Evolutionary conservation across 1,140 invertebrate species (phyloP).

Genomic region (Magallana ariakensis): DNA sequence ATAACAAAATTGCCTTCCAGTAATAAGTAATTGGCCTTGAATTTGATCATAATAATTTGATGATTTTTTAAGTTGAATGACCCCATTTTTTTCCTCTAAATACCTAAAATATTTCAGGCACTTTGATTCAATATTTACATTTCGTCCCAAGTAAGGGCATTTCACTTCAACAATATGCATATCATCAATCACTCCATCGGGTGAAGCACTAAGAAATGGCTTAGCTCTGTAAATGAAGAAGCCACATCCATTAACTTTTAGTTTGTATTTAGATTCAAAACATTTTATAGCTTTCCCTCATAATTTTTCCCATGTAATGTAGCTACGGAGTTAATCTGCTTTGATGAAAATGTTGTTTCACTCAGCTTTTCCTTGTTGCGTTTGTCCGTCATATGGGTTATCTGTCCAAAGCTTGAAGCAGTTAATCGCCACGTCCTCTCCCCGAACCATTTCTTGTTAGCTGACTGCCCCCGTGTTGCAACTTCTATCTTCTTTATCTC

Average conservation of each 20-base stretch:
- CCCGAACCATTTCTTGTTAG: not conserved
- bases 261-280: conserved; percentile 6
- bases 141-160: conserved; percentile 53
- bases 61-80: not conserved
- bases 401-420: conserved; percentile 31
- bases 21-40: conserved; percentile 41
- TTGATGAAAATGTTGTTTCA: not conserved
- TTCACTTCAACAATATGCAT: conserved; percentile 47
- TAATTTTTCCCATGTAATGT: conserved; percentile 27
- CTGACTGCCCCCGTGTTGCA: not conserved
- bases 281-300: conserved; percentile 26
- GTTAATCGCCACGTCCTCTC: conserved; percentile 19
- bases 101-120: conserved; percentile 8
- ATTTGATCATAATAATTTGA: conserved; percentile 50
- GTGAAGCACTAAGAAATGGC: conserved; percentile 51
- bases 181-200: conserved; percentile 50
- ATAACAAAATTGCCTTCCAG: conserved; percentile 37
- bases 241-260: conserved; percentile 18
- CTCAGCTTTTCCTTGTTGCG: not conserved
- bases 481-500: not conserved
- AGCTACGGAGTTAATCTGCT: not conserved
- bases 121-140: conserved; percentile 30
- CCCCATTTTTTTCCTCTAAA: not conserved
- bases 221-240: conserved; percentile 39
- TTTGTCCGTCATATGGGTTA: not conserved